Conservation (phyloP, 37 sponge, comb jelly and placozoan genomes). For the Corticium candelabrum region DNA sequence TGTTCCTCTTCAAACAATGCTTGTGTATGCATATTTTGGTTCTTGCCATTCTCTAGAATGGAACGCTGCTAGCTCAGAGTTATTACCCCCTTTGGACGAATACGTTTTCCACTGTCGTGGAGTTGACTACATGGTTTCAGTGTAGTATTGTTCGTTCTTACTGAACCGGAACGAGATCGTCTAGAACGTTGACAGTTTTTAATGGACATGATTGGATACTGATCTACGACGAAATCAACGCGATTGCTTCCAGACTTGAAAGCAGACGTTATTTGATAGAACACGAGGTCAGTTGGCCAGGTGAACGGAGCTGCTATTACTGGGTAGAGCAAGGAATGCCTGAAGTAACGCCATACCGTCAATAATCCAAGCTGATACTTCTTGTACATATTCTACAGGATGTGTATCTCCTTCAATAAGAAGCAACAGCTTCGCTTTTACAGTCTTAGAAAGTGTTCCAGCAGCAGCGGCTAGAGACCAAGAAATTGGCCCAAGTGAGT, state of each 20-base stretch:
- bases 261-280: too few relatives aligned
- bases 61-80: too few relatives aligned
- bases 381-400: not conserved
- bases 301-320: too few relatives aligned
- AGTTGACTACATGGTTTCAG: too few relatives aligned
- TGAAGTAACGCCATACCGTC: too few relatives aligned
- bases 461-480: not conserved
- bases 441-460: not conserved
- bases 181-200: too few relatives aligned
- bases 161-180: too few relatives aligned
- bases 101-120: not conserved
- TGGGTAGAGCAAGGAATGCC: too few relatives aligned
- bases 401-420: not conserved
- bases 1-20: not conserved
- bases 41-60: not conserved
- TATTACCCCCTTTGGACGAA: not conserved
- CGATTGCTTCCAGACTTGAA: not conserved
- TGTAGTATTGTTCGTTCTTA: too few relatives aligned
- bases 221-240: not conserved
- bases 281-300: too few relatives aligned
- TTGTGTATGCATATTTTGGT: not conserved
- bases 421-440: not conserved
- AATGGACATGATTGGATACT: not conserved
- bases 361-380: not conserved
- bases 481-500: not conserved